A percentile compares a stretch with the other conserved stretches of the same genome.
phyloP scores from a whole-genome alignment of 2,113 vertebrate species.

The Myotis yumanensis region DNA sequence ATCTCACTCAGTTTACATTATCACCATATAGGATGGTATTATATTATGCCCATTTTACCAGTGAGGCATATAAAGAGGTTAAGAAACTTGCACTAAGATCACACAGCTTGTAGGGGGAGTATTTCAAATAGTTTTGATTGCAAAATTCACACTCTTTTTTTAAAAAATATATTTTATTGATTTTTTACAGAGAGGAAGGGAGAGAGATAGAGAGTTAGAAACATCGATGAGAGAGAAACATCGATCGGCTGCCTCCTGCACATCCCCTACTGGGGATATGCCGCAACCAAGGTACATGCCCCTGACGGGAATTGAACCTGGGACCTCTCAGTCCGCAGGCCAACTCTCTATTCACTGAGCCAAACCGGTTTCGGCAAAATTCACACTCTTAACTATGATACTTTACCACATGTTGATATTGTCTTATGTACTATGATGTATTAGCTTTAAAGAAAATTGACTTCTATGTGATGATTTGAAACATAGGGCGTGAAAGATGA shows the following conservation, averaged over 20 bases:
- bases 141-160: background rate
- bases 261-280: too few relatives aligned
- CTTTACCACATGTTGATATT: background rate
- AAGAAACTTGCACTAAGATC: background rate
- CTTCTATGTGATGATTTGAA: background rate
- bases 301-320: too few relatives aligned
- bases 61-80: background rate
- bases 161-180: too few relatives aligned
- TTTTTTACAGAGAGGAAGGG: too few relatives aligned
- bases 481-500: conserved; percentile 5
- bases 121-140: conserved; percentile 22
- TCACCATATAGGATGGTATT: background rate
- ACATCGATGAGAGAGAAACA: too few relatives aligned
- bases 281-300: too few relatives aligned
- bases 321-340: too few relatives aligned
- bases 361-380: too few relatives aligned
- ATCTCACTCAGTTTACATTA: background rate
- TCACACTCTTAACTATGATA: background rate
- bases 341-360: too few relatives aligned
- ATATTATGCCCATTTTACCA: conserved; percentile 27
- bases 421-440: background rate
- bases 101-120: background rate
- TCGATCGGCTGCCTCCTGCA: too few relatives aligned
- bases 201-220: too few relatives aligned
- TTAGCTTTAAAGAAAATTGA: conserved; percentile 19